phyloP scores from a whole-genome alignment of 1,140 invertebrate genomes.

The Muscidifurax raptorellus region DNA sequence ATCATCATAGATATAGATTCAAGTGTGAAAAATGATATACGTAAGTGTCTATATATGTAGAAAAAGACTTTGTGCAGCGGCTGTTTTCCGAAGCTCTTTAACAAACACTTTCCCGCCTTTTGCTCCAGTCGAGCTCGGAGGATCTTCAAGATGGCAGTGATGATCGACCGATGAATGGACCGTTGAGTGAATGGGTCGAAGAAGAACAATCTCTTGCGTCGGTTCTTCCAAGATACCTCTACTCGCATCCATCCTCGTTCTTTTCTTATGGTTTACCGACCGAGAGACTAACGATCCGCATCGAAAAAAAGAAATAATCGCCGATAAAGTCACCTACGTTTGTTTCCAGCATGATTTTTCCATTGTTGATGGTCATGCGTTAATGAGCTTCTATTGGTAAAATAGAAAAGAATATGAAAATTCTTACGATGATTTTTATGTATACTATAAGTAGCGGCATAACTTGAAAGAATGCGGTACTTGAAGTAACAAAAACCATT shows the following conservation, averaged over 20 bases:
- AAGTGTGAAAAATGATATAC: background rate
- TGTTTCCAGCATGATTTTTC: background rate
- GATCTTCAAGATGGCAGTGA: background rate
- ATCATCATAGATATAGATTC: no score
- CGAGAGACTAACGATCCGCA: background rate
- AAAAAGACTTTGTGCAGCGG: background rate
- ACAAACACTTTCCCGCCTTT: slow-evolving; percentile 4
- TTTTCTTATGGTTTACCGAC: background rate
- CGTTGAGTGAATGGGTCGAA: background rate
- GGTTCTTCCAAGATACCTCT: background rate
- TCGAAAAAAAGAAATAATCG: background rate
- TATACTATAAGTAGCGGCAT: no score
- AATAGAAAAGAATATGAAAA: no score
- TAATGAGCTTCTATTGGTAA: no score
- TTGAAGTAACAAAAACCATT: no score
- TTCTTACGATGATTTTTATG: no score
- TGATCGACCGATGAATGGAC: slow-evolving; percentile 21
- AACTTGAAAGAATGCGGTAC: no score
- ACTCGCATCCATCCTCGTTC: background rate
- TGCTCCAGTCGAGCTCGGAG: background rate
- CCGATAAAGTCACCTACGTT: background rate
- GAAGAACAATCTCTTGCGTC: slow-evolving; percentile 8
- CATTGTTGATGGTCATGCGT: no score
- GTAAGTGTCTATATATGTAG: background rate
- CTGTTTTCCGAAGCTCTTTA: background rate